Conservation (phyloP, 2,113 vertebrate species). For the Condylura cristata region DNA sequence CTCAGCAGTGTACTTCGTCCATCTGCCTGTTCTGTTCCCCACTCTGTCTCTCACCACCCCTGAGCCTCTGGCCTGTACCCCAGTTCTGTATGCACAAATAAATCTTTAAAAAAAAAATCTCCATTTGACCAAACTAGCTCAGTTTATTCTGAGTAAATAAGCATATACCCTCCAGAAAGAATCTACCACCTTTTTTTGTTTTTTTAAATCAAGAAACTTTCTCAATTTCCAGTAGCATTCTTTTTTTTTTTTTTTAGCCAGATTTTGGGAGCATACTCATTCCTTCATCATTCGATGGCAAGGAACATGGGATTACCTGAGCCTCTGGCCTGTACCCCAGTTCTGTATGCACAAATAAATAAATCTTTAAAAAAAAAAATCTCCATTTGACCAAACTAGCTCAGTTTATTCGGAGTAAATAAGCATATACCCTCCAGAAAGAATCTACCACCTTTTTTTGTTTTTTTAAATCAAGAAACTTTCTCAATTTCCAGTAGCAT, state of each 20-base stretch:
- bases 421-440: not conserved
- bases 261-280: not conserved
- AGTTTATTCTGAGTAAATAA: no score
- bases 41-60: no score
- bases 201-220: not conserved
- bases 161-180: no score
- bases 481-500: not conserved
- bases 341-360: no score
- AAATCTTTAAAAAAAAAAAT: not conserved
- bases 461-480: not conserved
- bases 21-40: no score
- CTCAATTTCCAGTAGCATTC: not conserved
- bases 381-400: not conserved
- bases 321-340: not conserved
- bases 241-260: not conserved
- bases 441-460: not conserved
- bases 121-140: no score
- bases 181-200: not conserved
- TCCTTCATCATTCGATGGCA: not conserved
- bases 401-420: conserved; percentile 8
- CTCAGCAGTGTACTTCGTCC: no score
- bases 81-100: no score
- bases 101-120: no score
- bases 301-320: not conserved
- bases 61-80: no score